Conservation (phyloP, 2,113 vertebrate genomes). For the Oophaga pumilio region DNA sequence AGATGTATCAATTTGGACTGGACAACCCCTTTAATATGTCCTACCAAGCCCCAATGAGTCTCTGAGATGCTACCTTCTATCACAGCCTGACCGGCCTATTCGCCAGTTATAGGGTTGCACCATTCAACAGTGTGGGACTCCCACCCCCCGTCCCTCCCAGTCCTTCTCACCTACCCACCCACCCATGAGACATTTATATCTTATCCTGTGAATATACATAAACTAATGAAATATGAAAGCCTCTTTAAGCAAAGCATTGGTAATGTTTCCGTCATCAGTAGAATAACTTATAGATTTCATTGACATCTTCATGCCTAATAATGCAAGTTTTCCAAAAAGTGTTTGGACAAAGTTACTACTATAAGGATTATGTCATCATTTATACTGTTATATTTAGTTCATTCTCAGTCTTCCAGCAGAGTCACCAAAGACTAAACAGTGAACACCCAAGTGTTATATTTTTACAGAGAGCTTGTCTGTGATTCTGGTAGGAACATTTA, state of each 20-base stretch:
- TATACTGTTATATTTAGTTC: neutral
- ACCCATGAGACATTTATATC: neutral
- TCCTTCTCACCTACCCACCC: neutral
- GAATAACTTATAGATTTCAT: neutral
- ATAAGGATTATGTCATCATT: neutral
- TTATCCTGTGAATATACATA: neutral
- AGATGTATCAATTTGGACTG: too few relatives aligned
- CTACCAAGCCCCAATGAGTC: too few relatives aligned
- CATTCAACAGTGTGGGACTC: too few relatives aligned
- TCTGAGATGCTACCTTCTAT: too few relatives aligned
- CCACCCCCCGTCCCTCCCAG: too few relatives aligned
- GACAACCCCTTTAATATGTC: too few relatives aligned
- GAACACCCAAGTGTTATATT: constrained; percentile 28
- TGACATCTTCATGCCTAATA: neutral
- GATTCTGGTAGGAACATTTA: constrained; percentile 48
- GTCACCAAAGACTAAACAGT: constrained; percentile 26
- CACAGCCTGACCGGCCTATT: too few relatives aligned
- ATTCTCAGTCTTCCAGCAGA: neutral
- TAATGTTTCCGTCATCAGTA: neutral
- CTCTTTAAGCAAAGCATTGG: neutral
- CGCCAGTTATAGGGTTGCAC: too few relatives aligned
- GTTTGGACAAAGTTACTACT: neutral
- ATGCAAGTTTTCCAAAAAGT: neutral
- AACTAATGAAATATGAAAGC: neutral
- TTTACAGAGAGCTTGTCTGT: constrained; percentile 19